A percentile compares a stretch with the other conserved stretches of the same genome.
Conservation (phyloP, 2,888 invertebrate genomes). For the Byasa hedistus region DNA sequence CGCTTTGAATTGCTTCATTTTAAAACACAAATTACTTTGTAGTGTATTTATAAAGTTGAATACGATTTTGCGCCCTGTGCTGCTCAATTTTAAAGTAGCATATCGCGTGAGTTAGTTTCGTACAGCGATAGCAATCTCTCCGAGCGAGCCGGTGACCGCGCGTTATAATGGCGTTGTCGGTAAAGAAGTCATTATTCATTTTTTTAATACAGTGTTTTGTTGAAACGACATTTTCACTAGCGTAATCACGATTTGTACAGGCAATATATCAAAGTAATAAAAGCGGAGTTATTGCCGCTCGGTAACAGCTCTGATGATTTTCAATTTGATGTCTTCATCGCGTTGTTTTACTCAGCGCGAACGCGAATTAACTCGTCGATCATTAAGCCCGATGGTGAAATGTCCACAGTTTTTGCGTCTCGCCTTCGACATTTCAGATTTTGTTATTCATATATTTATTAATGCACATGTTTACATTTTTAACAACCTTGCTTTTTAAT, state of each 20-base stretch:
- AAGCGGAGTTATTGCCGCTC: slow-evolving; percentile 60
- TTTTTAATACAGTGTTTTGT: slow-evolving; percentile 79
- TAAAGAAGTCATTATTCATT: slow-evolving; percentile 78
- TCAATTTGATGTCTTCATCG: slow-evolving; percentile 75
- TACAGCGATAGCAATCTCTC: slow-evolving; percentile 69
- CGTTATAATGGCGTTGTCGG: slow-evolving; percentile 73
- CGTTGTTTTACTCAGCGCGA: slow-evolving; percentile 39
- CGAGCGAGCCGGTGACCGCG: slow-evolving; percentile 62
- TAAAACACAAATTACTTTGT: slow-evolving; percentile 51
- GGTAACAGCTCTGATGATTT: slow-evolving; percentile 65
- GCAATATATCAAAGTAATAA: slow-evolving; percentile 75
- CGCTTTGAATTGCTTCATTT: slow-evolving; percentile 39
- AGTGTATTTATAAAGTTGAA: slow-evolving; percentile 25
- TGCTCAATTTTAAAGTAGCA: slow-evolving; percentile 39
- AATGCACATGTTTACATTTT: not conserved
- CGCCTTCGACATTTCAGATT: slow-evolving; percentile 9
- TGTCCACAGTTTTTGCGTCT: slow-evolving; percentile 25
- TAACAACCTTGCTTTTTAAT: not conserved
- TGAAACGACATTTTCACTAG: slow-evolving; percentile 79
- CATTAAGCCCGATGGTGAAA: slow-evolving; percentile 25
- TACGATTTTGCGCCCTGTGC: slow-evolving; percentile 38
- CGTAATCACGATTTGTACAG: slow-evolving; percentile 74
- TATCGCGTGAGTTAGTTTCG: slow-evolving; percentile 35
- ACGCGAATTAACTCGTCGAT: slow-evolving; percentile 24
- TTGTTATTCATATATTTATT: not conserved